Base-by-base conservation (phyloP, 2,888 invertebrate genomes). In the Clitarchus hookeri region DNA sequence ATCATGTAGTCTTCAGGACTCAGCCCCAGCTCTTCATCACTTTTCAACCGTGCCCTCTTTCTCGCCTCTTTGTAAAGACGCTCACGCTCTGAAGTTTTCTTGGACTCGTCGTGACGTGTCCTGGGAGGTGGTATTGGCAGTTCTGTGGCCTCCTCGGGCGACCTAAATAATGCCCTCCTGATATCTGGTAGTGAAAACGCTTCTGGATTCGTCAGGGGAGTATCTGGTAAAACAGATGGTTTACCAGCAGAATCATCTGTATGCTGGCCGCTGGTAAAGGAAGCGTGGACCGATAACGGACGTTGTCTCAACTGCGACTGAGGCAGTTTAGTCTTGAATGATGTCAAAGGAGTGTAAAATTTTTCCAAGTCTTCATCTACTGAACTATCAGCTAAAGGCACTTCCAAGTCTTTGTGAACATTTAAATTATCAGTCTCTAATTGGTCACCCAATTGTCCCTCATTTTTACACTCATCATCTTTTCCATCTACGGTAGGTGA, bases 11-110 rank as follows among this genome's bases (percentile, higher is more conserved):
- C 95, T 89, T 95, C 95, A 0, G 94, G 95, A 90, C 94, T 95
- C n/a, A 94, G 91, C 2, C 96, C 95, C 44, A 96, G 91, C 89
- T 96, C 96, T 88, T 95, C 95, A 90, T 96, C 96, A 86, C 95
- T 95, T 91, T 95, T 95, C 44, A 95, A 91, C 84, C 95, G 93
- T 13, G 95, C 95, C 84, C 95, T 92, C 27, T 94, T 94, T 86
- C 95, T 91, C 0, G 94, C 93, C 44, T 94, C 94, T 88, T 94
- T 94, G 44, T 92, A 79, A 87, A 94, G 93, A 87, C 94, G 94
- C 84, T 95, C 91, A 90, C 94, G 93, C 89, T 94, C 93, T 36
- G 93, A 91, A 0, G 94, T 93, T 86, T 90, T 90, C 87, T 91
- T 91, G 0, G 92, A 90, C 88, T 93, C 92, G 83, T 92, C 92